A percentile compares a stretch with the other conserved stretches of the same genome.
phyloP scores from a whole-genome alignment of 2,797 vertebrate species.

The Enteromius paludinosus region DNA sequence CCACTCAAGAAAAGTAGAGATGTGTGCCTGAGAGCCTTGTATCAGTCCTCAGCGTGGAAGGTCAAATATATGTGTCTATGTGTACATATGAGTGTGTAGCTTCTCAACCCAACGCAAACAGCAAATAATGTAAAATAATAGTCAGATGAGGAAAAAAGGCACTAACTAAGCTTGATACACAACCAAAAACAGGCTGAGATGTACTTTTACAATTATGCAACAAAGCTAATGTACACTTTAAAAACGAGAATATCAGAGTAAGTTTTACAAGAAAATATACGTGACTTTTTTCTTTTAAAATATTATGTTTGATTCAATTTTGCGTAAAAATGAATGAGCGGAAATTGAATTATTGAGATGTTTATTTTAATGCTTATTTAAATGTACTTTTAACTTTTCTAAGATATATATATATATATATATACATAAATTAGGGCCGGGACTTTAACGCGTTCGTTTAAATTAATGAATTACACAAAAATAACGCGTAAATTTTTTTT shows the following conservation, averaged over 20 bases:
- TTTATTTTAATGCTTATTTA: too few species aligned
- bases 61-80: constrained; percentile 54
- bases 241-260: not conserved
- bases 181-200: not conserved
- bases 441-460: too few species aligned
- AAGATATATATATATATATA: too few species aligned
- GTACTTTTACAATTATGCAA: not conserved
- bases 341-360: not conserved
- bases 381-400: not conserved
- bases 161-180: not conserved
- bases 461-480: too few species aligned
- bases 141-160: not conserved
- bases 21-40: constrained; percentile 60
- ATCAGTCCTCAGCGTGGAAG: constrained; percentile 63
- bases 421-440: too few species aligned
- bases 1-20: constrained; percentile 60
- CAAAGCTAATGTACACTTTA: not conserved
- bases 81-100: constrained; percentile 20
- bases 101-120: constrained; percentile 1
- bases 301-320: not conserved
- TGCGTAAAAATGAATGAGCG: not conserved
- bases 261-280: not conserved
- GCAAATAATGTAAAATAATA: not conserved
- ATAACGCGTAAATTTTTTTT: too few species aligned
- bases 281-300: not conserved